These are phyloP conservation scores for Chironomus striatipennis DNA, from an alignment of 1,140 invertebrate species.

Conservation along the genomic window DNA sequence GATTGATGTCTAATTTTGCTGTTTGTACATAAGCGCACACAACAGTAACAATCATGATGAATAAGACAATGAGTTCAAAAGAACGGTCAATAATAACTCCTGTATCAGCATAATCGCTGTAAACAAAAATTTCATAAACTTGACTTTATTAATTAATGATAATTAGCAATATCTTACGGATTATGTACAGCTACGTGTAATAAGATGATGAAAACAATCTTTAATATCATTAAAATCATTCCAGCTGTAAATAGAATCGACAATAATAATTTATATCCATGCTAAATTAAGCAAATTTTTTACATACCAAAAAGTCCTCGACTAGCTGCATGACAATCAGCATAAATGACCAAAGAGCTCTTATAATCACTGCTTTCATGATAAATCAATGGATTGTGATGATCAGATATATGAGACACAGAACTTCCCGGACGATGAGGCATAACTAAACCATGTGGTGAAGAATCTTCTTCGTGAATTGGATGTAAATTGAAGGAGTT, in stretches of 20 bases:
- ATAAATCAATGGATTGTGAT: conserved; percentile 26
- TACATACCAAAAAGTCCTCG: conserved; percentile 50
- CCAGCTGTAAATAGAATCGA: conserved; percentile 38
- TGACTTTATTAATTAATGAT: background rate
- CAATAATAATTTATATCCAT: too few species aligned
- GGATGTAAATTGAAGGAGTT: background rate
- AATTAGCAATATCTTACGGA: conserved; percentile 33
- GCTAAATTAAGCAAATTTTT: background rate
- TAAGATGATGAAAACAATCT: conserved; percentile 56
- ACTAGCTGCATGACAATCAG: conserved; percentile 64
- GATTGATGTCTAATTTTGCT: conserved; percentile 53
- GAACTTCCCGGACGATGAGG: background rate
- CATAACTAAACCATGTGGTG: conserved; percentile 29
- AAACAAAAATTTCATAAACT: conserved; percentile 24
- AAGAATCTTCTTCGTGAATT: conserved; percentile 31
- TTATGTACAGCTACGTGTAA: conserved; percentile 56
- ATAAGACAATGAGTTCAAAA: conserved; percentile 43
- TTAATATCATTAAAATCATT: conserved; percentile 52
- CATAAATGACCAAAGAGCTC: conserved; percentile 54
- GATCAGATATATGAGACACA: background rate
- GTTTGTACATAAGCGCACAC: conserved; percentile 50
- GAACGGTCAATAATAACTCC: conserved; percentile 42
- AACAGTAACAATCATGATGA: conserved; percentile 46
- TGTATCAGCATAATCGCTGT: conserved; percentile 39
- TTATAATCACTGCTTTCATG: conserved; percentile 43